Base-by-base conservation (phyloP, 2,113 vertebrate species). In the Alligator sinensis region DNA sequence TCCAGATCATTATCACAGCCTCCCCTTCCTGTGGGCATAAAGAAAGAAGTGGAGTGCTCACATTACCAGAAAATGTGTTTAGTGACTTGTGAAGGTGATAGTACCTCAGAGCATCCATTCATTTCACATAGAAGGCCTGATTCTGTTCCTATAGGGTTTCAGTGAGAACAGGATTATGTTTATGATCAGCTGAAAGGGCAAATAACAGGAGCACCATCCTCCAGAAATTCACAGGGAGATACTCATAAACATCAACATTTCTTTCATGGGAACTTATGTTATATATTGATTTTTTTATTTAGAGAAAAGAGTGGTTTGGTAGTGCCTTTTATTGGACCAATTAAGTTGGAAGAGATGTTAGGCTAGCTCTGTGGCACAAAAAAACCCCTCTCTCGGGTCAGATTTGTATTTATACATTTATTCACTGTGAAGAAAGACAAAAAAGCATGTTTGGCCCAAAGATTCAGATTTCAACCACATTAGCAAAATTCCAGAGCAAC, bases 81-180 rank as follows among this genome's bases (percentile, higher is more conserved):
- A 91, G 66, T 9, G 47, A 27, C 0, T 0, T 64, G 54, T 82
- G 63, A 83, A 77, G 76, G 86, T 91, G 94, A 91, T 74, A 58
- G 82, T 84, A 96, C 84, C 68, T 79, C 19, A 61, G 61, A 89
- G 80, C 81, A 77, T 88, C 79, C 63, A 94, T 90, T 85, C 70
- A 89, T 63, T 77, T 54, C 66, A 94, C 92, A 95, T 75, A 94
- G 22, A 89, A 90, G 58, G 38, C 54, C 30, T 87, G 68, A 19
- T 74, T 83, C 66, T 70, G 87, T 94, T 94, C 83, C 16, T 14
- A 70, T 70, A 9, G 66, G 1, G 77, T 61, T 88, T 88, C 70
- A 75, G 9, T 88, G 72, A 89, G 87, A 83, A 82, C 9, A 89
- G 14, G 11, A 81, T 12, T 85, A 90, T 74, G 30, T 85, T 58